These are phyloP conservation scores for Drosophila equinoxialis DNA, from an alignment of 1,140 invertebrate species.

Conservation along the genomic window DNA sequence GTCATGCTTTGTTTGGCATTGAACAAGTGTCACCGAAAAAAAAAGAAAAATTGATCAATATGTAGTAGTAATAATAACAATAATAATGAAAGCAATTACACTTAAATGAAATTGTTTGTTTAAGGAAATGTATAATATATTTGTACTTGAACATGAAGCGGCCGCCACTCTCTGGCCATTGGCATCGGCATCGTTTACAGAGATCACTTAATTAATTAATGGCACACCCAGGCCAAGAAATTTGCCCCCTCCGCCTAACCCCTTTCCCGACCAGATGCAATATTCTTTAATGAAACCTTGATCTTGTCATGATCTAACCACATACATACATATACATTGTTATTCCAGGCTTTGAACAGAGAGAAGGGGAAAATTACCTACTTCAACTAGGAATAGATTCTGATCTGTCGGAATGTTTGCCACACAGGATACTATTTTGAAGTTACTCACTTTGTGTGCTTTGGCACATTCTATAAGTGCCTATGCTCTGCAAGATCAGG, in stretches of 20 bases:
- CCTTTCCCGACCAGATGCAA: constrained; percentile 57
- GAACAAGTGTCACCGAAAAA: constrained; percentile 16
- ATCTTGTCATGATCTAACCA: constrained; percentile 59
- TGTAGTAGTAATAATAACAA: constrained; percentile 2
- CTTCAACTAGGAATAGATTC: neutral
- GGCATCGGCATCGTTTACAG: constrained; percentile 19
- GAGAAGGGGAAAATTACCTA: constrained; percentile 41
- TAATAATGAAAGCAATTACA: constrained; percentile 57
- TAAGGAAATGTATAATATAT: constrained; percentile 57
- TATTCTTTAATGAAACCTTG: constrained; percentile 58
- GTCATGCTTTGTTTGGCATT: neutral
- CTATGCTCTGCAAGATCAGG: constrained; percentile 42
- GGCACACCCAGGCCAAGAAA: constrained; percentile 46
- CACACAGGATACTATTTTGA: constrained; percentile 60
- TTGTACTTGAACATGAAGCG: constrained; percentile 58
- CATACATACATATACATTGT: constrained; percentile 10
- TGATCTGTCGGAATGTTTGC: constrained; percentile 52
- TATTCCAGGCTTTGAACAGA: constrained; percentile 47
- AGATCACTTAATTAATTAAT: constrained; percentile 74
- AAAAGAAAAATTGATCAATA: constrained; percentile 7
- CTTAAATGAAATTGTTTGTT: constrained; percentile 68
- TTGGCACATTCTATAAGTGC: constrained; percentile 71
- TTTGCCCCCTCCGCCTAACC: constrained; percentile 35
- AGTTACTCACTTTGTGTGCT: constrained; percentile 71
- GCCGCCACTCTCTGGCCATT: constrained; percentile 28